These are phyloP conservation scores for Numenius phaeopus DNA, from an alignment of 2,797 vertebrate species.

Conservation along the genomic window DNA sequence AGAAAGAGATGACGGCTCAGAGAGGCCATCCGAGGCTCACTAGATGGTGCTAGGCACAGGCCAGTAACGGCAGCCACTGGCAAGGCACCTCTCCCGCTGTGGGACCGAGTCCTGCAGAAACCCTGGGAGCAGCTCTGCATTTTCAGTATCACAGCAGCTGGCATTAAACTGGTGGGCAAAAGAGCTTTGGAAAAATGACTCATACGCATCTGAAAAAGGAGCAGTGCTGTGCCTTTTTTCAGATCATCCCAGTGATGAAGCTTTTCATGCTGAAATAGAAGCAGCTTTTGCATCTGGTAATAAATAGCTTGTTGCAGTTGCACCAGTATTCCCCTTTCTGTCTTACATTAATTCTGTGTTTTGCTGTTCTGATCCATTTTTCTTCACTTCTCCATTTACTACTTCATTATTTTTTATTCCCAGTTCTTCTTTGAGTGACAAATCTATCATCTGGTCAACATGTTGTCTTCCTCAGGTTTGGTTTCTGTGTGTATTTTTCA, in stretches of 20 bases:
- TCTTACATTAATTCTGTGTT: not conserved
- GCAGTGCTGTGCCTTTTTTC: not conserved
- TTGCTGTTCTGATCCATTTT: not conserved
- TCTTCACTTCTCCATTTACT: not conserved
- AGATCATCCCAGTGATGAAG: not conserved
- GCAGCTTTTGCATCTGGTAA: not conserved
- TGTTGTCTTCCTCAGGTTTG: not conserved
- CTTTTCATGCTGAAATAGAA: not conserved
- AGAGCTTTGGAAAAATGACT: not conserved
- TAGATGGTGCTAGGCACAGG: constrained; percentile 56
- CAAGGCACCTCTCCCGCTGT: fast-evolving
- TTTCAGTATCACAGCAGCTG: not conserved
- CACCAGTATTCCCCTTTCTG: not conserved
- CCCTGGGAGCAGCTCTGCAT: not conserved
- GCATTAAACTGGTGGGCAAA: not conserved
- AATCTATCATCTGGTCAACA: not conserved
- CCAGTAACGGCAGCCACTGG: fast-evolving
- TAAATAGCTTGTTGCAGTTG: not conserved
- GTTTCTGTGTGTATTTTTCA: not conserved
- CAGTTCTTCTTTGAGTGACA: not conserved
- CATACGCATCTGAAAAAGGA: not conserved
- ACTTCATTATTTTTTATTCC: not conserved
- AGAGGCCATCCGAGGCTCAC: not conserved
- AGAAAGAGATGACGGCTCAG: fast-evolving
- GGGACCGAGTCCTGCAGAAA: fast-evolving